Evolutionary conservation across 2,888 invertebrate species (phyloP), one percentile per base, ranked within the genome.

Genomic region (Helobdella robusta): DNA sequence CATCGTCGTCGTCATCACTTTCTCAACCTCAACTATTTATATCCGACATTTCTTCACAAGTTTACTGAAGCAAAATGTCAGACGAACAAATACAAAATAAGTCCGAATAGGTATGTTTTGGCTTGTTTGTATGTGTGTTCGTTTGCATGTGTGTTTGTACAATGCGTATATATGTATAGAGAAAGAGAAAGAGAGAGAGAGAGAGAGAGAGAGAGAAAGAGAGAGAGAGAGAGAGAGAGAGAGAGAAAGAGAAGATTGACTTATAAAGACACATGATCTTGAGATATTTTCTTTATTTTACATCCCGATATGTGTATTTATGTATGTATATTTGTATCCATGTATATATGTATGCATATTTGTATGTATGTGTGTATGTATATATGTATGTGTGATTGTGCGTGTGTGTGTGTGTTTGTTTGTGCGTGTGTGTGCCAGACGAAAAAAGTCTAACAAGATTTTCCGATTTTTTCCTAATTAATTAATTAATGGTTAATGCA

Each of bases 201-300:
- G 34, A 40, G 40, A 60, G 40, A 36, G 60, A 60, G 34, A 34
- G 36, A 60, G 60, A 36, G 1, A 44, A 11, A 60, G 60, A 61
- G 28, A 61, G 44, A 46, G 46, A 44, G 46, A 60, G 60, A 40
- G 36, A n/a, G 5, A 40, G 3, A 60, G 36, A 40, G 11, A 35
- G 44, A 36, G 40, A 36, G 44, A 35, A 25, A n/a, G 61, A 20
- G 44, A 30, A n/a, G n/a, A n/a, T n/a, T n/a, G n/a, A n/a, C n/a
- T n/a, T n/a, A n/a, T n/a, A n/a, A 40, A 40, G 44, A 11, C 44
- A 40, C 44, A 40, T n/a, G n/a, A 40, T 40, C n/a, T 40, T n/a
- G n/a, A 40, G 11, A 15, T 15, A n/a, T 40, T n/a, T 40, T 40
- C 44, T 15, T 40, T 40, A 15, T 15, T 40, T n/a, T 40, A 40